Percentiles rank a stretch among this genome's conserved stretches.
Conservation (phyloP, 2,113 vertebrate species). For the Numenius arquata region DNA sequence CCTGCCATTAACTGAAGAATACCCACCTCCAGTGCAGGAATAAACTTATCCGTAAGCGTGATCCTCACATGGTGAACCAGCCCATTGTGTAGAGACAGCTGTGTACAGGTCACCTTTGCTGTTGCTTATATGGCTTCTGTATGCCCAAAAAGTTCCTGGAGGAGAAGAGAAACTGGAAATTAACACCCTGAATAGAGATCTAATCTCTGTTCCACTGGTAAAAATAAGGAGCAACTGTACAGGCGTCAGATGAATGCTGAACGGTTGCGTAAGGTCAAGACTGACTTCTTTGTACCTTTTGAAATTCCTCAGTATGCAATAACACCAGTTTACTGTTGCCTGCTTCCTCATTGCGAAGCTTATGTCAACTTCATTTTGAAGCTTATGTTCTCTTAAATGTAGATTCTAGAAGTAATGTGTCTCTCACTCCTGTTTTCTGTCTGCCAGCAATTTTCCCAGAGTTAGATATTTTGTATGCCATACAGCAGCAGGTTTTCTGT, state of each 20-base stretch:
- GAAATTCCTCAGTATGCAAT: background rate
- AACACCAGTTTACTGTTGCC: background rate
- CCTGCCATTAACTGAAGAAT: background rate
- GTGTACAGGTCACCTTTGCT: background rate
- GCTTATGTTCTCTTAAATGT: background rate
- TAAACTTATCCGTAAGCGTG: background rate
- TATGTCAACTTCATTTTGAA: background rate
- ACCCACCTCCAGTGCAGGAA: background rate
- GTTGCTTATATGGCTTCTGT: background rate
- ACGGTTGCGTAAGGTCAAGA: background rate
- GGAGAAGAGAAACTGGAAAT: background rate
- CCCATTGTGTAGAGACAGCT: background rate
- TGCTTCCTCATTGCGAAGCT: background rate
- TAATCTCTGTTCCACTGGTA: background rate
- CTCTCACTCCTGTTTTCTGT: background rate
- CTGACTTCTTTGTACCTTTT: background rate
- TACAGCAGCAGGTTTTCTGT: background rate
- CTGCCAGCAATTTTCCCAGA: background rate
- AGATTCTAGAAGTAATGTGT: background rate
- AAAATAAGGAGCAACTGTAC: background rate
- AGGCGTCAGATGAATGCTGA: background rate
- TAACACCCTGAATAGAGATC: background rate
- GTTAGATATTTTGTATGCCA: background rate
- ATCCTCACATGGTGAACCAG: background rate
- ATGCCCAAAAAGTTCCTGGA: background rate